Percentiles rank a stretch among this genome's conserved stretches.
phyloP scores from a whole-genome alignment of 2,113 vertebrate genomes.

The Meles meles region DNA sequence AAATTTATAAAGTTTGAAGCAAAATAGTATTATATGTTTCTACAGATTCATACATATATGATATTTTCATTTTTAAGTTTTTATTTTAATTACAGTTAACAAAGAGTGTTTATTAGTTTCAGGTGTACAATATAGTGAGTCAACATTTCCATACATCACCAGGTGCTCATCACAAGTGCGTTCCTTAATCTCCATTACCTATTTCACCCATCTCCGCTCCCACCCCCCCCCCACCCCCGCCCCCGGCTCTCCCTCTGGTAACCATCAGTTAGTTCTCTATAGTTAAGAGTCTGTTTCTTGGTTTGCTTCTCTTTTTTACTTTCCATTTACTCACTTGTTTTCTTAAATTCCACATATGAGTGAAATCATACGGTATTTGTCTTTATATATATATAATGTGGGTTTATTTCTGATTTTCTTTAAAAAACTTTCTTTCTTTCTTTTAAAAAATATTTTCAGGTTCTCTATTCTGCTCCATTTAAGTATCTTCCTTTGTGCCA shows the following conservation, averaged over 20 bases:
- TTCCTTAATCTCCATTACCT: background rate
- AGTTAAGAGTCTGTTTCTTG: background rate
- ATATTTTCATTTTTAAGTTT: background rate
- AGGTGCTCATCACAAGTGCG: background rate
- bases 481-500: background rate
- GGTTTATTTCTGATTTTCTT: background rate
- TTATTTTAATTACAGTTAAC: background rate
- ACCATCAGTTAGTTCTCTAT: background rate
- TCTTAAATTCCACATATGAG: background rate
- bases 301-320: background rate
- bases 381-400: background rate
- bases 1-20: background rate
- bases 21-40: background rate
- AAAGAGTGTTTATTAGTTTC: background rate
- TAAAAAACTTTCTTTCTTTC: background rate
- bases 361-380: background rate
- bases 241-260: background rate
- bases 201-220: background rate
- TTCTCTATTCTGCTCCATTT: background rate
- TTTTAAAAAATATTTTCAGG: background rate
- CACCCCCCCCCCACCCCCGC: no score
- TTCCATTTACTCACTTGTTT: background rate
- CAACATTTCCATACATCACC: background rate
- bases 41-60: background rate
- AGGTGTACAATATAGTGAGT: background rate